Percentiles rank a stretch among this genome's conserved stretches.
Conservation (phyloP, 2,113 vertebrate species). For the Coptodon rendalli region DNA sequence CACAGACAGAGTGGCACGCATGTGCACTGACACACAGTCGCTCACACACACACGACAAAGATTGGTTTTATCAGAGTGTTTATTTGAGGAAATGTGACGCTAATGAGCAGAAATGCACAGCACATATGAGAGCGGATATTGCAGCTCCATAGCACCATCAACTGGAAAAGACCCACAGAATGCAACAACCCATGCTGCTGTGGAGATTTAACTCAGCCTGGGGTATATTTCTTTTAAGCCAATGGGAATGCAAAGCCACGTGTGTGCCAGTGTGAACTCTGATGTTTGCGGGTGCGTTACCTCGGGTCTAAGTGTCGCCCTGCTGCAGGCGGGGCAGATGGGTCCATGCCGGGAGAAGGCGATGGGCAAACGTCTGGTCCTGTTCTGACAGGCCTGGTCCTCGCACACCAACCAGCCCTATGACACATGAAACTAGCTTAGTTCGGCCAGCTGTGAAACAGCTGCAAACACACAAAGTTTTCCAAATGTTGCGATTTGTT, state of each 20-base stretch:
- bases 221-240: neutral
- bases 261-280: neutral
- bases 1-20: neutral
- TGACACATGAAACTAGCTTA: neutral
- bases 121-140: neutral
- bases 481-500: neutral
- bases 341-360: slow-evolving; percentile 86
- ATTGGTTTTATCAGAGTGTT: neutral
- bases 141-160: slow-evolving; percentile 76
- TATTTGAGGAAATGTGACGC: slow-evolving; percentile 26
- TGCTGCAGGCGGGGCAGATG: slow-evolving; percentile 84
- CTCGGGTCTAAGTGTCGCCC: slow-evolving; percentile 84
- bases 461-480: neutral
- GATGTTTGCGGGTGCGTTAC: slow-evolving; percentile 53
- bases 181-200: neutral
- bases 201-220: neutral
- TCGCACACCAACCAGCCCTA: slow-evolving; percentile 96
- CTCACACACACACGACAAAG: neutral
- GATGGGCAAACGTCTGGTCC: slow-evolving; percentile 82
- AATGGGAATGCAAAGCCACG: neutral
- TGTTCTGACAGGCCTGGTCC: slow-evolving; percentile 86
- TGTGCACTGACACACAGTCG: neutral
- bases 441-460: neutral
- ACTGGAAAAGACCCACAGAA: slow-evolving; percentile 59
- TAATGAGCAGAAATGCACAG: slow-evolving; percentile 27